Percentiles rank a stretch among this genome's conserved stretches.
These are phyloP conservation scores for Axinella damicornis DNA, from an alignment of 37 sponge, comb jelly and placozoan genomes.

Conservation along the genomic window DNA sequence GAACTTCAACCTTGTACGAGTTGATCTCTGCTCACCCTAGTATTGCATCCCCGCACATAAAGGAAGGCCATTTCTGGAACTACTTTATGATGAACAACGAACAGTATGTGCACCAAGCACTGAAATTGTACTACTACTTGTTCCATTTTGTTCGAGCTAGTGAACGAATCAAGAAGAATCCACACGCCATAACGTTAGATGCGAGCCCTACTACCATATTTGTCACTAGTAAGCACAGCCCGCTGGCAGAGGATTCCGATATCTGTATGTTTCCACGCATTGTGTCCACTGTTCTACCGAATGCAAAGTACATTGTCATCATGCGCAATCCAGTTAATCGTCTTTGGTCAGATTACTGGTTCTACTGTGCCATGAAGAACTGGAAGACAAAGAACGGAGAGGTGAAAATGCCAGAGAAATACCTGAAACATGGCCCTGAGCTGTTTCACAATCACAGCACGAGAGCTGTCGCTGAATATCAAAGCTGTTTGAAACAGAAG, in stretches of 20 bases:
- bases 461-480: slow-evolving; percentile 1
- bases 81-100: background rate
- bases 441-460: slow-evolving; percentile 42
- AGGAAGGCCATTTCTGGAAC: slow-evolving; percentile 51
- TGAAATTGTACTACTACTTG: slow-evolving; percentile 17
- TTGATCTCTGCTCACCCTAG: slow-evolving; percentile 24
- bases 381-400: slow-evolving; percentile 2
- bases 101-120: background rate
- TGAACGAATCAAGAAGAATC: background rate
- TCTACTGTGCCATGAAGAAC: slow-evolving; percentile 28
- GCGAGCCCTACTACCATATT: slow-evolving; percentile 45
- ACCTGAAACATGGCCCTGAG: background rate
- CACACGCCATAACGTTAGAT: slow-evolving; percentile 26
- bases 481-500: background rate
- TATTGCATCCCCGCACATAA: slow-evolving; percentile 16
- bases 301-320: slow-evolving; percentile 55
- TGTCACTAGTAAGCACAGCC: background rate
- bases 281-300: slow-evolving; percentile 29
- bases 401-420: background rate
- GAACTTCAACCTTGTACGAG: slow-evolving; percentile 34
- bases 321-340: slow-evolving; percentile 58
- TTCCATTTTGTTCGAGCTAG: slow-evolving; percentile 26
- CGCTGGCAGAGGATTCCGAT: background rate
- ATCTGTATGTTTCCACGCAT: slow-evolving; percentile 17
- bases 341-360: slow-evolving; percentile 64